Base-by-base conservation (phyloP, 2,113 vertebrate genomes). In the Psettodes erumei region DNA sequence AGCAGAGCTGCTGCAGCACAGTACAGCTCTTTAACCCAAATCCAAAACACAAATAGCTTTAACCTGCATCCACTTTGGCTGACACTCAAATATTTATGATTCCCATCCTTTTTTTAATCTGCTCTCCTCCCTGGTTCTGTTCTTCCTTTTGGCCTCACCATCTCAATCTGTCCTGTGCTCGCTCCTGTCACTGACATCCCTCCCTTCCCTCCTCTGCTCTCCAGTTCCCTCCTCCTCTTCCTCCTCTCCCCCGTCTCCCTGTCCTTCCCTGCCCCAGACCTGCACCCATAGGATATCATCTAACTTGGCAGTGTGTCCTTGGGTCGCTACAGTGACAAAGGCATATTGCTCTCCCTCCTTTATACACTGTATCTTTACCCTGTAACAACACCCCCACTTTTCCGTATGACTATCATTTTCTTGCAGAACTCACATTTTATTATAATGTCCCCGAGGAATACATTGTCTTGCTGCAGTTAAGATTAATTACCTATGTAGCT, bases 221-320 rank as follows among this genome's bases (percentile, higher is more conserved):
- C 70, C 23, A 47, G 30, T 55, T 77, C 79, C 51, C 38, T 62
- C 71, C 66, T 79, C 69, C 40, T 76, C 53, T 63, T 66, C 47
- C 47, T 85, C 64, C 28, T 78, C 74, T 75, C 45, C 75, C 53
- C 35, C 61, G 56, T 42, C 70, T 55, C 79, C 72, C 55, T 88
- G 83, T 89, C 90, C 90, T 90, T 75, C 59, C 7, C 62, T 84
- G 77, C 75, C 87, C 83, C 72, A 80, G 72, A 89, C 84, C 82
- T 81, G 78, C 81, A 90, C 77, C 85, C 79, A 65, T 48, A 87
- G 79, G 75, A 76, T 91, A 92, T 91, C 88, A 89, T 83, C 86
- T 93, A 61, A 88, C 90, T 71, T 80, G 81, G 79, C 87, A 81
- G 75, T 53, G 54, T 89, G 90, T 91, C 90, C 90, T 93, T 93